Evolutionary conservation across 2,888 invertebrate species (phyloP).

Genomic region (Pyrocoelia pectoralis): DNA sequence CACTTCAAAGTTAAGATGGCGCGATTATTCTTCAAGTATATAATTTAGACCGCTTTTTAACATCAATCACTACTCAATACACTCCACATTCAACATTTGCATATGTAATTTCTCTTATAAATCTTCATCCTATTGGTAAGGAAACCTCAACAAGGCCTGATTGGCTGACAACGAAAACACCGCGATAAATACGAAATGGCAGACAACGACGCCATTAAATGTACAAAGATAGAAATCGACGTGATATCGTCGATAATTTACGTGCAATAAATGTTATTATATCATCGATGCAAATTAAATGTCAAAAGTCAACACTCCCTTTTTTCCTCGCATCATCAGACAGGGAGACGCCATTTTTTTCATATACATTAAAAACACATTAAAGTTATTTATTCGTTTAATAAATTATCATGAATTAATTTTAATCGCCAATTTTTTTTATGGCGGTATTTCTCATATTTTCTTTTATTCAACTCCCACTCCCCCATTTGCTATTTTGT

Average conservation of each 20-base stretch:
- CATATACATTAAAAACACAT: constrained; percentile 5
- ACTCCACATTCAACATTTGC: constrained; percentile 40
- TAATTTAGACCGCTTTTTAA: constrained; percentile 47
- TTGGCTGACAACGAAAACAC: constrained; percentile 38
- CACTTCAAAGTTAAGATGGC: constrained; percentile 35
- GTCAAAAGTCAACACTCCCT: constrained; percentile 11
- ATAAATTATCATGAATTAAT: not conserved
- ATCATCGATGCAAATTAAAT: constrained; percentile 1
- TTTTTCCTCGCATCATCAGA: not conserved
- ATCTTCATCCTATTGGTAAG: constrained; percentile 45
- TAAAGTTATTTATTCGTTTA: not conserved
- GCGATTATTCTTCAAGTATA: constrained; percentile 31
- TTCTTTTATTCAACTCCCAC: too few species aligned
- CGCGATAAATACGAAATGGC: constrained; percentile 42
- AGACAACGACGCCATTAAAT: constrained; percentile 45
- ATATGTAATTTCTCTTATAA: constrained; percentile 44
- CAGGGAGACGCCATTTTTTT: constrained; percentile 9
- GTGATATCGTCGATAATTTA: not conserved
- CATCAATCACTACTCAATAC: constrained; percentile 37
- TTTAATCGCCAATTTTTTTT: not conserved
- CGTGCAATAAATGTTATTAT: not conserved
- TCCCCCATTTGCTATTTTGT: too few species aligned
- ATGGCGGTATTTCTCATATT: too few species aligned
- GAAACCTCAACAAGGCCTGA: constrained; percentile 39
- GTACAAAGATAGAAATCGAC: not conserved